These are phyloP conservation scores for Lissonota sp. DNA, from an alignment of 2,888 invertebrate genomes.

Conservation along the genomic window DNA sequence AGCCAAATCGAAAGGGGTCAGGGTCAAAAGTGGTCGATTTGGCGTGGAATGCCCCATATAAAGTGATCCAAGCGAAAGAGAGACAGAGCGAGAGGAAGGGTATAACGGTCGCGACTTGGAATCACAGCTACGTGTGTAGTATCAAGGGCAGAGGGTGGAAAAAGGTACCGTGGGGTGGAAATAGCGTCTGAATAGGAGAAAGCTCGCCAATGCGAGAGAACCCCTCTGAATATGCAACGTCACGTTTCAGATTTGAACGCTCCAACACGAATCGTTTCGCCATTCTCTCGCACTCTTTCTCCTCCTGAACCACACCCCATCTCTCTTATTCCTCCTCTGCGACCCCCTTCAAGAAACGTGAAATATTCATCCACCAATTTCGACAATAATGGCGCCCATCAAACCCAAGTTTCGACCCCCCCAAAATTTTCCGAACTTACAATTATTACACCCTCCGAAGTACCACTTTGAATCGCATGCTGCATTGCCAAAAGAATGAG, in stretches of 20 bases:
- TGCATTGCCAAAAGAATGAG: too few relatives aligned
- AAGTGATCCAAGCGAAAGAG: not conserved
- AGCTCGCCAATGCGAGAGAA: slow-evolving; percentile 28
- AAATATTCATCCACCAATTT: too few relatives aligned
- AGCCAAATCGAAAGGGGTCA: too few relatives aligned
- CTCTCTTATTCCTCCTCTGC: slow-evolving; percentile 1
- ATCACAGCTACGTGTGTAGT: not conserved
- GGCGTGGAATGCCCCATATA: too few relatives aligned
- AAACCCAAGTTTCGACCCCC: not conserved
- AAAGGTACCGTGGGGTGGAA: slow-evolving; percentile 20
- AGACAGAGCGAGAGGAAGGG: slow-evolving; percentile 15
- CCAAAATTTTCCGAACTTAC: not conserved
- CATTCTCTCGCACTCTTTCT: not conserved
- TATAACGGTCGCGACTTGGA: too few relatives aligned
- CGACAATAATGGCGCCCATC: too few relatives aligned
- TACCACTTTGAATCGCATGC: too few relatives aligned
- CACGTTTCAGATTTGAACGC: slow-evolving; percentile 64
- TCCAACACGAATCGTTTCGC: slow-evolving; percentile 29
- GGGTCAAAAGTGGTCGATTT: too few relatives aligned
- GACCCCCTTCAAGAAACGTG: too few relatives aligned
- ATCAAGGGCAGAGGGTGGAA: slow-evolving; percentile 7
- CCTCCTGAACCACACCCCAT: not conserved
- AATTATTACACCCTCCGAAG: too few relatives aligned
- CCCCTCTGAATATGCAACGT: slow-evolving; percentile 66
- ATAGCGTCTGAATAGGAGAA: slow-evolving; percentile 33